Percentiles rank a stretch among this genome's conserved stretches.
Conservation (phyloP, 2,113 vertebrate genomes). For the Platysternon megacephalum region DNA sequence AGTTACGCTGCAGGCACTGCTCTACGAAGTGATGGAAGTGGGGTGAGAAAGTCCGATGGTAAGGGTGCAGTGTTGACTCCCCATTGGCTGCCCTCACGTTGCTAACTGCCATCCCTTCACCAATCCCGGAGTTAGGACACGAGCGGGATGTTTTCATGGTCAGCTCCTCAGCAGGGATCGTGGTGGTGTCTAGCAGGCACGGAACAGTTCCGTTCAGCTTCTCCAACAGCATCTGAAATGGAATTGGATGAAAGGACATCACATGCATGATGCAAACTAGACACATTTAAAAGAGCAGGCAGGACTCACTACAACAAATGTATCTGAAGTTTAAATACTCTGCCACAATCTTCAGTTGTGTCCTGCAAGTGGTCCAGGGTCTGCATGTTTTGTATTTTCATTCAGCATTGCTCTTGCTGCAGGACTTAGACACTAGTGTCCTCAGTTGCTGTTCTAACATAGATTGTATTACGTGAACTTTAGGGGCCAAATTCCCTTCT, state of each 20-base stretch:
- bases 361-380: neutral
- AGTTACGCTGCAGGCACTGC: slow-evolving; percentile 93
- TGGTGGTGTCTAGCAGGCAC: slow-evolving; percentile 94
- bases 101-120: slow-evolving; percentile 81
- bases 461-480: neutral
- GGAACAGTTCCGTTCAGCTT: slow-evolving; percentile 97
- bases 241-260: neutral
- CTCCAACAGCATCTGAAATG: slow-evolving; percentile 93
- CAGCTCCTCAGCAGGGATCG: slow-evolving; percentile 94
- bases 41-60: slow-evolving; percentile 92
- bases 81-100: slow-evolving; percentile 87
- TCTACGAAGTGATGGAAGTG: slow-evolving; percentile 96
- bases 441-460: neutral
- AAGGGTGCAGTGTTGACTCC: slow-evolving; percentile 88
- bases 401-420: neutral
- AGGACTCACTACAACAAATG: neutral
- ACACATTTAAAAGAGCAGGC: neutral
- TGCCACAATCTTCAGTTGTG: neutral
- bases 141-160: slow-evolving; percentile 90
- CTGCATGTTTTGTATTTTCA: neutral
- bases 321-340: neutral
- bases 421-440: neutral
- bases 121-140: slow-evolving; percentile 85
- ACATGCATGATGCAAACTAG: neutral
- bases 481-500: neutral